Base-by-base conservation (phyloP, 2,113 vertebrate species). In the Pampusana beccarii region DNA sequence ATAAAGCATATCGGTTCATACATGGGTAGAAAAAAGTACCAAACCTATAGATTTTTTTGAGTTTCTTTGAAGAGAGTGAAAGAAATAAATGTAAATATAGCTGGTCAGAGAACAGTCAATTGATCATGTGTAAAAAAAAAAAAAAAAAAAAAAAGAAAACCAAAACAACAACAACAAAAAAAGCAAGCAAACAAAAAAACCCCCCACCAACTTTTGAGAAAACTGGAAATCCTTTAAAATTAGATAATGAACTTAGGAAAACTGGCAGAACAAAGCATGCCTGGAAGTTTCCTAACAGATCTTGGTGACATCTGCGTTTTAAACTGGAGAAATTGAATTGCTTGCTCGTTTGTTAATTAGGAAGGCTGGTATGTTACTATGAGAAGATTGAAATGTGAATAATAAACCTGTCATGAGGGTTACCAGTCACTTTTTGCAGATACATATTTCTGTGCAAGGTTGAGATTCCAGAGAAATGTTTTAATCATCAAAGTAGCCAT, bases 271-370 rank as follows among this genome's bases (percentile, higher is more conserved):
- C 5, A 69, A 82, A 72, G 31, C 56, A 61, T 18, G 44, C 40
- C 44, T 93, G 92, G 85, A 88, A 85, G 57, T 53, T 50, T 89
- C 86, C 74, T 88, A 92, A 7, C 21, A 90, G 79, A 73, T 82
- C 79, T 72, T 69, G 31, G 58, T 40, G 90, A 80, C 74, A 90
- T 90, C 67, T 77, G 90, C 93, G 82, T 40, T 72, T 90, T 77
- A 75, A 65, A 90, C 62, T 67, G 54, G 70, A 80, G 67, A 82
- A 75, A 80, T 58, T 23, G 81, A 93, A 88, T 75, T 72, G 26
- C 67, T 60, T 65, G 20, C 38, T 79, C 79, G 48, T 67, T 91
- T 80, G 82, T 78, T 90, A 93, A 90, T 94, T 92, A 86, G 86
- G 82, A 92, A 86, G 82, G 40, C 40, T 83, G 46, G 46, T 54